These are phyloP conservation scores for Tangara arthus DNA, from an alignment of 2,797 vertebrate species.

Conservation along the genomic window DNA sequence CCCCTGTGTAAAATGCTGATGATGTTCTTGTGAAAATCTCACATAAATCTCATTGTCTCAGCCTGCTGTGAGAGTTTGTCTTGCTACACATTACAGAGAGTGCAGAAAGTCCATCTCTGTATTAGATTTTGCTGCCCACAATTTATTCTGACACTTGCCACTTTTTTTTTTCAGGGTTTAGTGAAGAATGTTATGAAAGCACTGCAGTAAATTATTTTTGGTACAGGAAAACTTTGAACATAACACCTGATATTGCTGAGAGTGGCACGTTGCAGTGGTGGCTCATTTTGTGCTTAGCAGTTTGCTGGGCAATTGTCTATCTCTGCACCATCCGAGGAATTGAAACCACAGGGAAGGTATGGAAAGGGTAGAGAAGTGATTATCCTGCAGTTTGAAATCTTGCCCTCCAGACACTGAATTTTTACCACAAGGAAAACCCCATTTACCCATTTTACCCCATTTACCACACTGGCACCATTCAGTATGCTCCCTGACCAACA, in stretches of 20 bases:
- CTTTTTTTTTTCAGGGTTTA: slow-evolving; percentile 67
- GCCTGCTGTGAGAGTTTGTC: neutral
- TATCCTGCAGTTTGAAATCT: neutral
- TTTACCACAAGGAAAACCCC: neutral
- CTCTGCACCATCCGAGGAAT: slow-evolving; percentile 89
- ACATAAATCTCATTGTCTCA: fast-evolving
- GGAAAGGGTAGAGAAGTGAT: neutral
- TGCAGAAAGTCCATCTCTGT: neutral
- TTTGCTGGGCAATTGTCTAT: slow-evolving; percentile 83
- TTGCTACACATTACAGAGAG: neutral
- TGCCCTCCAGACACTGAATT: neutral
- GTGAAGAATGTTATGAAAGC: slow-evolving; percentile 82
- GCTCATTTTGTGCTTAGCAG: slow-evolving; percentile 80
- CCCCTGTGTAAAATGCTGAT: neutral
- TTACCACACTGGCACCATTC: neutral
- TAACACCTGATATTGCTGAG: slow-evolving; percentile 72
- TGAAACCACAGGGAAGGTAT: slow-evolving; percentile 87
- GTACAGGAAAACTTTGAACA: slow-evolving; percentile 89
- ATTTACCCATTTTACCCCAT: neutral
- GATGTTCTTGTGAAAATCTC: neutral
- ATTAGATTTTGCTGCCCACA: neutral
- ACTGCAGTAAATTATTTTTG: slow-evolving; percentile 88
- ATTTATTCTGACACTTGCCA: neutral
- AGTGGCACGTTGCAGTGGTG: slow-evolving; percentile 82
- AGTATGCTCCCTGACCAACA: neutral